Evolutionary conservation across 2,797 vertebrate genomes (phyloP), one percentile per base, ranked within the genome.

Genomic region (Fratercula arctica): DNA sequence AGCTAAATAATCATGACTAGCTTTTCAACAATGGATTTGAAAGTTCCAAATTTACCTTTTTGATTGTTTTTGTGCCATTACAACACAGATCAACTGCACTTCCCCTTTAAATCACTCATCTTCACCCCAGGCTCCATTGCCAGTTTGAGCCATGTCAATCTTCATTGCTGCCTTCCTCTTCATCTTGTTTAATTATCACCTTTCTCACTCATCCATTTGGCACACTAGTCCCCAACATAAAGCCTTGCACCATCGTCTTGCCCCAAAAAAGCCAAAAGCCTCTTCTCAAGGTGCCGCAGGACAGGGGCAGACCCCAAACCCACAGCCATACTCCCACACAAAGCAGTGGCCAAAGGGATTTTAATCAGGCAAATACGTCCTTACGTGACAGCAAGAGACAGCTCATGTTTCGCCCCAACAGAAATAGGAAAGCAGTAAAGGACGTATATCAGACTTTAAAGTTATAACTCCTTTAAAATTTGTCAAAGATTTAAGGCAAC

Each of bases 71-170:
- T 90, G n/a, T 73, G 73, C 66, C 69, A 86, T 80, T 37, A 73
- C 61, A 96, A 45, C 61, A 25, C 57, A 93, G 57, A 95, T 61
- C 63, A 95, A 91, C 46, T 21, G 46, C 29, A 77, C 14, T 85
- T 77, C 6, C 6, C 39, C 82, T 72, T 61, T 41, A 14, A 91
- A 80, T 57, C 68, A 60, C 51, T 88, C 50, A 61, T 51, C 68
- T 89, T 91, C 77, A 74, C 75, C 82, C 81, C 67, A 39, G 50
- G 35, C 59, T 80, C 86, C 28, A 11, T 21, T 87, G 48, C 37
- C 89, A 80, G 79, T 67, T 82, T 89, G 69, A 96, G 60, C 79
- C 67, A 89, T 39, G 25, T 75, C 95, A 92, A 82, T 93, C 84
- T 69, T 57, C 53, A 69, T 73, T 92, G 75, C 93, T 64, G 72